Evolutionary conservation across 2,113 vertebrate species (phyloP).

Genomic region (Microcebus griseorufus): DNA sequence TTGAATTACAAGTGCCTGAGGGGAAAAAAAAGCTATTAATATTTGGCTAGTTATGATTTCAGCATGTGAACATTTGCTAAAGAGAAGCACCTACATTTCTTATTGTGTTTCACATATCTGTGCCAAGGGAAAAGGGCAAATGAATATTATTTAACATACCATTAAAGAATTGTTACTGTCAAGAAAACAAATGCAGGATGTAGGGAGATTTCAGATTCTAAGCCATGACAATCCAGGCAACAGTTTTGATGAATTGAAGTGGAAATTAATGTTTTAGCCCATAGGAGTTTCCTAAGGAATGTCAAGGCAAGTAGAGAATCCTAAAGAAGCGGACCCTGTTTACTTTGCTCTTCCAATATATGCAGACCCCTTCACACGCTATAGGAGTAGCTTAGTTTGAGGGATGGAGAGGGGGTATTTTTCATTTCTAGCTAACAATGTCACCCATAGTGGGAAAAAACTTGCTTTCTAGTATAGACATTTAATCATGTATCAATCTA

Average conservation of each 20-base stretch:
- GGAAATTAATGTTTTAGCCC: not conserved
- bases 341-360: not conserved
- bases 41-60: constrained; percentile 24
- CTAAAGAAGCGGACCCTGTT: not conserved
- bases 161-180: constrained; percentile 5
- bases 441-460: too few species aligned
- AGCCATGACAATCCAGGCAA: not conserved
- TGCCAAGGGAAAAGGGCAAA: not conserved
- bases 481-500: not conserved
- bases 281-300: not conserved
- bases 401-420: not conserved
- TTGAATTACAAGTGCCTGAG: constrained; percentile 17
- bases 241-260: not conserved
- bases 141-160: not conserved
- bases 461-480: not conserved
- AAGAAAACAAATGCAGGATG: not conserved
- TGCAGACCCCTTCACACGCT: not conserved
- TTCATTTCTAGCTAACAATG: not conserved
- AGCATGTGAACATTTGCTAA: constrained; percentile 36
- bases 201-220: not conserved
- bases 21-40: not conserved
- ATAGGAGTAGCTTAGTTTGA: not conserved
- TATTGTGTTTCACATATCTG: constrained; percentile 17
- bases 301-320: not conserved
- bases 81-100: not conserved